phyloP scores from a whole-genome alignment of 2,888 invertebrate species.

The Neoascia interrupta region DNA sequence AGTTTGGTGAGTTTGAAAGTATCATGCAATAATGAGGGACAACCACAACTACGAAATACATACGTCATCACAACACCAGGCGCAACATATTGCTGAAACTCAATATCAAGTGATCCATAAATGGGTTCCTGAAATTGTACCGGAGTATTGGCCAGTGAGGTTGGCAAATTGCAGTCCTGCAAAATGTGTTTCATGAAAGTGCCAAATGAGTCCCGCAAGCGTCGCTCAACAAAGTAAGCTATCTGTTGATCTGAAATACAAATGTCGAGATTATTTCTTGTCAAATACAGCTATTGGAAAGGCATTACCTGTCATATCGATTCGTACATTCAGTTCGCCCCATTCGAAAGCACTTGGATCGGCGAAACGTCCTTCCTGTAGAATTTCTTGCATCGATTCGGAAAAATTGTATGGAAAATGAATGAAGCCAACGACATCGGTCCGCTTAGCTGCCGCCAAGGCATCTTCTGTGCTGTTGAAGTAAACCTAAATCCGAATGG shows the following conservation, averaged over 20 bases:
- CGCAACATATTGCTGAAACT: constrained; percentile 89
- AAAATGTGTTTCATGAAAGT: constrained; percentile 84
- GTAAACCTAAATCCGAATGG: constrained; percentile 77
- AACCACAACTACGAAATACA: constrained; percentile 75
- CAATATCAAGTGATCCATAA: constrained; percentile 85
- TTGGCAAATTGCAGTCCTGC: constrained; percentile 83
- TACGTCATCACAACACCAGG: constrained; percentile 92
- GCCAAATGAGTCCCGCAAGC: constrained; percentile 85
- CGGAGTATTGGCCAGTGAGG: constrained; percentile 82
- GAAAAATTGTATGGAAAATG: constrained; percentile 88
- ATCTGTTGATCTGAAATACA: constrained; percentile 89
- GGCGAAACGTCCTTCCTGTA: constrained; percentile 82
- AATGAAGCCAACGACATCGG: constrained; percentile 84
- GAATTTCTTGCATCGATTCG: constrained; percentile 81
- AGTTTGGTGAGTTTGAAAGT: no score
- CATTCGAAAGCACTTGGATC: constrained; percentile 81
- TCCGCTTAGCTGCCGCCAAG: constrained; percentile 80
- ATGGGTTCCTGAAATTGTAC: constrained; percentile 86
- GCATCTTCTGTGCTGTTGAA: constrained; percentile 82
- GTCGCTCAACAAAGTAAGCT: constrained; percentile 85
- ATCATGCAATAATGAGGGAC: background rate
- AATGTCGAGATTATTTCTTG: no score
- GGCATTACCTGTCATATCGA: constrained; percentile 89
- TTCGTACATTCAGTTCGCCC: constrained; percentile 85
- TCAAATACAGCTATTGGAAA: no score